These are phyloP conservation scores for Drosophila baimaii DNA, from an alignment of 1,140 invertebrate genomes.

Conservation along the genomic window DNA sequence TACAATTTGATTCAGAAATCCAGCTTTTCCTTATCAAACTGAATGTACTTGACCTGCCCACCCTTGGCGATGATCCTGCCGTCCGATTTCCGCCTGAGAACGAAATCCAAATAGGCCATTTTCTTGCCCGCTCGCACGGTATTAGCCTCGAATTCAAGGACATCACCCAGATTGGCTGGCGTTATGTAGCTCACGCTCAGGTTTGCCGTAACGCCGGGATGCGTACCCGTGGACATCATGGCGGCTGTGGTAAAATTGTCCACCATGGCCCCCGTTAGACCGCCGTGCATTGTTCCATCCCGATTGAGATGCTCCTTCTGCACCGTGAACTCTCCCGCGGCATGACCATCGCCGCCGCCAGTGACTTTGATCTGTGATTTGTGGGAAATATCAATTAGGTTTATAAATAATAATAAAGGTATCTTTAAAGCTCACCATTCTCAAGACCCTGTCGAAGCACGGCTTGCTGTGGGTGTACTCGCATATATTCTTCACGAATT, in stretches of 20 bases:
- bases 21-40: conserved; percentile 41
- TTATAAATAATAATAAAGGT: not conserved
- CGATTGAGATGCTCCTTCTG: conserved; percentile 90
- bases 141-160: conserved; percentile 90
- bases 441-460: conserved; percentile 85
- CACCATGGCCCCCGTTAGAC: conserved; percentile 92
- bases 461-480: conserved; percentile 64
- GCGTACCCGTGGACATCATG: conserved; percentile 87
- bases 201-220: conserved; percentile 90
- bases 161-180: conserved; percentile 90
- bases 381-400: not conserved
- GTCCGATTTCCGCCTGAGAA: conserved; percentile 89
- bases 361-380: conserved; percentile 58
- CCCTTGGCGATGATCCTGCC: conserved; percentile 90
- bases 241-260: conserved; percentile 93
- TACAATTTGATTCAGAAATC: not conserved
- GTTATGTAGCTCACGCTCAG: conserved; percentile 90
- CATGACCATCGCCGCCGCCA: conserved; percentile 57
- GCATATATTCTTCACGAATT: conserved; percentile 78
- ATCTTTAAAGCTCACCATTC: conserved; percentile 84
- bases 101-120: conserved; percentile 92
- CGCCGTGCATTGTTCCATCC: conserved; percentile 92
- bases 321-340: conserved; percentile 89
- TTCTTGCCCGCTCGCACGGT: conserved; percentile 91
- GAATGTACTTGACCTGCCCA: conserved; percentile 91